Evolutionary conservation across 2,888 invertebrate genomes (phyloP), one percentile per base, ranked within the genome.

Genomic region (Coronaproctus castanopsis): DNA sequence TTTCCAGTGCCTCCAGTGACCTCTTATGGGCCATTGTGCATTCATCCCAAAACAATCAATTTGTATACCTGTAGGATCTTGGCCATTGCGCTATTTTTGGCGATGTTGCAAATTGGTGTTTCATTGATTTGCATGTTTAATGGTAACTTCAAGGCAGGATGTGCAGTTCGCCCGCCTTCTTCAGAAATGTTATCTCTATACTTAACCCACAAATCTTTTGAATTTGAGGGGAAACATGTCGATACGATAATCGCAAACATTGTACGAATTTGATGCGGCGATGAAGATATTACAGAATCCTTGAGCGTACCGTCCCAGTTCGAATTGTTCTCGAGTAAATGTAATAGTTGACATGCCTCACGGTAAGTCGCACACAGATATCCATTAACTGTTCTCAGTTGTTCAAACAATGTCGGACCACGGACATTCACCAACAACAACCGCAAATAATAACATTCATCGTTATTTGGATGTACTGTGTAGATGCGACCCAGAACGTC

Each of bases 261-360:
- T 24, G 55, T 61, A 14, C 67, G 64, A 58, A 67, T 66, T 62
- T 68, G 63, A 48, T 63, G 57, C 49, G 66, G 59, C 36, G 54
- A 23, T 22, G 62, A 57, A 49, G 62, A 61, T 49, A 64, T 55
- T 20, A 59, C 61, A 36, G 66, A 64, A 62, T 67, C 66, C 57
- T 18, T 22, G 57, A 67, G 57, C 21, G 64, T 63, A 24, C 53
- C 52, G 54, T 67, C 66, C 66, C 67, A 68, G 65, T 67, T 65
- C 52, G 56, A 57, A 60, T 67, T 68, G 61, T 68, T 65, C 63
- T 70, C 67, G 20, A 69, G 65, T 56, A 71, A 67, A 57, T 66
- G 57, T 24, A 69, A 65, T 24, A 58, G 61, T 64, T 67, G 64
- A 65, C 70, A 71, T 21, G 71, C 73, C 71, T 73, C 73, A 55